Conservation (phyloP, 2,113 vertebrate genomes). For the Brachirus orientalis region DNA sequence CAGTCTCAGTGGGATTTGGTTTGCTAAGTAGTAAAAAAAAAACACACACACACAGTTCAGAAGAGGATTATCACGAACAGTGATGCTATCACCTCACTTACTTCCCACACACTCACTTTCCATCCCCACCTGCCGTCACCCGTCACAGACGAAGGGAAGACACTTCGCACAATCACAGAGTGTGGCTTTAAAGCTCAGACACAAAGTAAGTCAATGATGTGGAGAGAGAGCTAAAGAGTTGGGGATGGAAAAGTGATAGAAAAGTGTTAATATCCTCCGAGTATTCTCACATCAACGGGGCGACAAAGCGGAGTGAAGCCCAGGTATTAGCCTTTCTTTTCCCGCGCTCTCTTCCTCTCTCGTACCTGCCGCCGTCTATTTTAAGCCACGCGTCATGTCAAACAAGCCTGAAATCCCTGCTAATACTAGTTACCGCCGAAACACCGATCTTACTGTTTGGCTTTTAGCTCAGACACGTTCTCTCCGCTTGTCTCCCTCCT, state of each 20-base stretch:
- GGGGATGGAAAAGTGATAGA: conserved; percentile 69
- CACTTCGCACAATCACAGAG: conserved; percentile 58
- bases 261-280: conserved; percentile 79
- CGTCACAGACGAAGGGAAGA: no score
- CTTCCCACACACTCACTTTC: conserved; percentile 46
- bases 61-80: conserved; percentile 82
- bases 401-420: conserved; percentile 85
- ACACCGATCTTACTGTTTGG: conserved; percentile 83
- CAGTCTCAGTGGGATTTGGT: conserved; percentile 74
- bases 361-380: conserved; percentile 75
- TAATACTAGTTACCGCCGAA: conserved; percentile 85
- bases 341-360: conserved; percentile 39
- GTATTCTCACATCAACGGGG: conserved; percentile 73
- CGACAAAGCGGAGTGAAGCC: conserved; percentile 76
- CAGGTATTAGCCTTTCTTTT: conserved; percentile 80
- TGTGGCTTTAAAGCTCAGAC: conserved; percentile 30
- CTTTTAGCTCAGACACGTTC: conserved; percentile 80
- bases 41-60: conserved; percentile 62
- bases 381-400: conserved; percentile 85
- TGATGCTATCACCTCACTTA: conserved; percentile 76
- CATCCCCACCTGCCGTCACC: conserved; percentile 36
- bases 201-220: conserved; percentile 57
- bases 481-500: conserved; percentile 48
- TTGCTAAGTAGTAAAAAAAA: conserved; percentile 77
- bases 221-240: conserved; percentile 62